Evolutionary conservation across 30 jellyfish, hydroid and myxozoan genomes (phyloP).

Genomic region (Aurelia sp.): DNA sequence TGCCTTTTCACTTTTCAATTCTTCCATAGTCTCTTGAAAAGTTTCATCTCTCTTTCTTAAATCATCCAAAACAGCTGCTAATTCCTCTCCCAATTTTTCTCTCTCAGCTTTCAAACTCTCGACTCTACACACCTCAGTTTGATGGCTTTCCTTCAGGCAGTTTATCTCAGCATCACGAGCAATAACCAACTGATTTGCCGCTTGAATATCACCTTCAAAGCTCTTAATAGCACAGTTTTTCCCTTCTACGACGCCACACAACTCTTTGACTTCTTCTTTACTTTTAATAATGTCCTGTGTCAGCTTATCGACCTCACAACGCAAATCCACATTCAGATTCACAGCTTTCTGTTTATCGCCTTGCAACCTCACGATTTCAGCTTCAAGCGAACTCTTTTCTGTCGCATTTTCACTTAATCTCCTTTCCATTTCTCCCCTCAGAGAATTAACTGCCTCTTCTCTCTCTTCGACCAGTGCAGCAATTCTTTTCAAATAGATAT

Average conservation of each 20-base stretch:
- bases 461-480: constrained; percentile 64
- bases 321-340: constrained; percentile 2
- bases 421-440: constrained; percentile 32
- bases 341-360: background rate
- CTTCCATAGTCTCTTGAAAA: background rate
- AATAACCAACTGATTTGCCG: background rate
- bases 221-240: background rate
- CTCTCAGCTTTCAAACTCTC: background rate
- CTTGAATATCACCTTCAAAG: background rate
- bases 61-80: background rate
- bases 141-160: background rate
- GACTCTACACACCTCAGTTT: background rate
- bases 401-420: constrained; percentile 5
- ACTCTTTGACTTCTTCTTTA: background rate
- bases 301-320: background rate
- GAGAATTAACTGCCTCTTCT: constrained; percentile 19
- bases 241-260: background rate
- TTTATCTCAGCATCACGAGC: constrained; percentile 12
- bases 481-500: constrained; percentile 25
- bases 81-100: background rate
- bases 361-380: background rate
- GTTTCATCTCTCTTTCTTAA: background rate
- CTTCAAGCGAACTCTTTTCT: constrained; percentile 1
- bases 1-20: background rate
- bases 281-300: background rate